phyloP scores from a whole-genome alignment of 2,888 invertebrate species.

The Sminthurinus aureus region DNA sequence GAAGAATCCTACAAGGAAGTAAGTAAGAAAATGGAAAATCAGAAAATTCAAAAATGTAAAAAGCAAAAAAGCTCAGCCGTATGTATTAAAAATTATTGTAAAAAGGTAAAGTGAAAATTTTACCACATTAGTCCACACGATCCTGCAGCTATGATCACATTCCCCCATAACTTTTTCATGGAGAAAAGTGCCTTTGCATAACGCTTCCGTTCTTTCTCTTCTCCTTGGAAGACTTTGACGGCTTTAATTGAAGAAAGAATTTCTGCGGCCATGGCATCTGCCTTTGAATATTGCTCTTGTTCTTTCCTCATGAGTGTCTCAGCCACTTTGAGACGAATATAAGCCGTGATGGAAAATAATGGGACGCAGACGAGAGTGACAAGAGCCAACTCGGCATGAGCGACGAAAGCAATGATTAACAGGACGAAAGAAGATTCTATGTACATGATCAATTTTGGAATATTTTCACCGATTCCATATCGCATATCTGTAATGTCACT shows the following conservation, averaged over 20 bases:
- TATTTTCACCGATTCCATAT: slow-evolving; percentile 48
- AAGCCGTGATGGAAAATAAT: slow-evolving; percentile 16
- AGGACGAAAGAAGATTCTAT: slow-evolving; percentile 24
- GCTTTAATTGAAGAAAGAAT: slow-evolving; percentile 48
- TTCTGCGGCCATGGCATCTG: slow-evolving; percentile 41
- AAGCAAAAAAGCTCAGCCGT: too few relatives aligned
- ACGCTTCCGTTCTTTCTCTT: slow-evolving; percentile 24
- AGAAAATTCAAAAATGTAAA: too few relatives aligned
- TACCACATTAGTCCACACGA: slow-evolving; percentile 38
- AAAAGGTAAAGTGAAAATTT: too few relatives aligned
- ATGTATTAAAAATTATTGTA: too few relatives aligned
- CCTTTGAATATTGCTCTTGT: slow-evolving; percentile 28
- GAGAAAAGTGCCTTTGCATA: slow-evolving; percentile 31
- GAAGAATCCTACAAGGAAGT: too few relatives aligned
- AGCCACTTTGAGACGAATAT: slow-evolving; percentile 38
- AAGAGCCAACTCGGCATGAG: slow-evolving; percentile 21
- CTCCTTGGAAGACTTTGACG: slow-evolving; percentile 49
- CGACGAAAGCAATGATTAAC: slow-evolving; percentile 14
- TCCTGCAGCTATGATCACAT: slow-evolving; percentile 20
- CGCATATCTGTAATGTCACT: slow-evolving; percentile 44
- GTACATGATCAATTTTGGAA: slow-evolving; percentile 39
- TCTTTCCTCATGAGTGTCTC: background rate
- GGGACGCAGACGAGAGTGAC: slow-evolving; percentile 37
- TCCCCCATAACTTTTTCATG: slow-evolving; percentile 22
- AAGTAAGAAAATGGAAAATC: too few relatives aligned